Evolutionary conservation across 2,888 invertebrate genomes (phyloP).

Genomic region (Smittia aterrima): DNA sequence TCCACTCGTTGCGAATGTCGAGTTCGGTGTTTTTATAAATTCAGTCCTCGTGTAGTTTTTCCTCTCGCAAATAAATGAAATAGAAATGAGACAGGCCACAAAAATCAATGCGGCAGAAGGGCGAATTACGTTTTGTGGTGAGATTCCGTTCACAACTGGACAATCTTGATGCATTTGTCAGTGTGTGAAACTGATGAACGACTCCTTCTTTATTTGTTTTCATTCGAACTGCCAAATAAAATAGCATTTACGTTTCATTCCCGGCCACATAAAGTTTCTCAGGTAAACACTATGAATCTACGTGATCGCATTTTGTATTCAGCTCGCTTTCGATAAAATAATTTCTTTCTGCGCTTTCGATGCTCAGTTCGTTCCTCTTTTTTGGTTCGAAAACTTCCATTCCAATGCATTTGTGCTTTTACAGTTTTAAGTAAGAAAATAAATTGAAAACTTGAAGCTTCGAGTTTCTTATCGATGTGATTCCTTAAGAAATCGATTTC

Average conservation of each 20-base stretch:
- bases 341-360: not conserved
- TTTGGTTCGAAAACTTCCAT: not conserved
- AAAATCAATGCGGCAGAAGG: not conserved
- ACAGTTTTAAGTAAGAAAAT: not conserved
- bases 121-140: too few relatives aligned
- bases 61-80: constrained; percentile 10
- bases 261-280: not conserved
- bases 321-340: too few relatives aligned
- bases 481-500: constrained; percentile 11
- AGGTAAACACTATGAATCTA: constrained; percentile 3
- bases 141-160: not conserved
- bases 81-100: not conserved
- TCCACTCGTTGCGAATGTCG: not conserved
- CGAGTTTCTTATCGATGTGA: not conserved
- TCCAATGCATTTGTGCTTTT: not conserved
- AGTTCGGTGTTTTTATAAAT: constrained; percentile 11
- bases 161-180: not conserved
- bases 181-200: not conserved
- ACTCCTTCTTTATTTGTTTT: not conserved
- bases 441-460: not conserved
- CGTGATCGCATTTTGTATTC: not conserved
- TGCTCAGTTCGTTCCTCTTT: not conserved
- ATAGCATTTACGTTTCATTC: not conserved
- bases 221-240: not conserved
- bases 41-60: not conserved